Percentiles rank a stretch among this genome's conserved stretches.
Evolutionary conservation across 2,797 vertebrate genomes (phyloP).

Genomic region (Thaleichthys pacificus): DNA sequence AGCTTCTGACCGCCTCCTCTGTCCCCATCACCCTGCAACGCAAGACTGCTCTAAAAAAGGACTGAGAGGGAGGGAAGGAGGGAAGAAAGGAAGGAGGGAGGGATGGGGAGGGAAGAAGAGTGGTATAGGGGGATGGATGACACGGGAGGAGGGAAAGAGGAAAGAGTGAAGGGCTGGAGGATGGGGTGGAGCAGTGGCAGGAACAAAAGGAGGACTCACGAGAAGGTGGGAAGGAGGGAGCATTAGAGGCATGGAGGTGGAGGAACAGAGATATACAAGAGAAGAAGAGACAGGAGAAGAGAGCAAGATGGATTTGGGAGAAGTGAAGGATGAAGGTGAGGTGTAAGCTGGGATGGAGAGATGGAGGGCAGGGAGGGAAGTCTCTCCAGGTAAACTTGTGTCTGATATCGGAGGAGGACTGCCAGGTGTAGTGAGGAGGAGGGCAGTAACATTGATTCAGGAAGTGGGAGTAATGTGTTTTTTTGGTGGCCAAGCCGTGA

Average conservation of each 20-base stretch:
- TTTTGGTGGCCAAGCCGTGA: too few relatives aligned
- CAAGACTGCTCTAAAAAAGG: constrained; percentile 30
- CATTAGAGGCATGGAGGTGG: neutral
- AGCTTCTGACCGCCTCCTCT: constrained; percentile 23
- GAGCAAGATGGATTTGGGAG: neutral
- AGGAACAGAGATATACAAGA: neutral
- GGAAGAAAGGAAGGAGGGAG: neutral
- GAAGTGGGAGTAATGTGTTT: too few relatives aligned
- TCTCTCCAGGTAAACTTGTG: too few relatives aligned
- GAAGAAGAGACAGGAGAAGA: neutral
- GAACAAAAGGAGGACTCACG: neutral
- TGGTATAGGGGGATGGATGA: neutral
- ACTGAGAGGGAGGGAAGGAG: neutral
- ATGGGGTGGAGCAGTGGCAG: neutral
- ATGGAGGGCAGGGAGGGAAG: too few relatives aligned
- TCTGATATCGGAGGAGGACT: neutral
- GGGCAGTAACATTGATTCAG: too few relatives aligned
- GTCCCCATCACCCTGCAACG: constrained; percentile 36
- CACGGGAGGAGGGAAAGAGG: neutral
- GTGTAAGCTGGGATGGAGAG: neutral
- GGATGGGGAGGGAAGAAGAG: neutral
- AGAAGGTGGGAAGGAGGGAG: neutral
- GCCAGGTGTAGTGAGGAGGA: neutral
- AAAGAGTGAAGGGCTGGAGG: neutral
- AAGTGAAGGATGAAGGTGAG: neutral